These are phyloP conservation scores for Drosophila lacicola DNA, from an alignment of 2,888 invertebrate species.

Conservation along the genomic window DNA sequence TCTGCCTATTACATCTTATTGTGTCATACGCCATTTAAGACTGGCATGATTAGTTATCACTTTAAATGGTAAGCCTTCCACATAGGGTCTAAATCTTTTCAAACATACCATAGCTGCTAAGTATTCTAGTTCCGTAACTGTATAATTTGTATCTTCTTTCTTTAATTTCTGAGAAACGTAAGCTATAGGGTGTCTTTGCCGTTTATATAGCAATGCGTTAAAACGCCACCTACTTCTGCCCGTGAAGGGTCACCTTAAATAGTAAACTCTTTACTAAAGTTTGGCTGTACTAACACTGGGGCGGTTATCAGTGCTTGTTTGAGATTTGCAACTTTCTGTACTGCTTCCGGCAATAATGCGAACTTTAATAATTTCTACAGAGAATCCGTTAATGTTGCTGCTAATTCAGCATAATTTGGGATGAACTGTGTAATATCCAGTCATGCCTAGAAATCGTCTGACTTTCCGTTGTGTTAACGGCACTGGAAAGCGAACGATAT, in stretches of 20 bases:
- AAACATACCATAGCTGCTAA: neutral
- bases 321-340: neutral
- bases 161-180: neutral
- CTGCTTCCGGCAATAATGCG: neutral
- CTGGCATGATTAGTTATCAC: too few relatives aligned
- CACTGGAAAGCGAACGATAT: too few relatives aligned
- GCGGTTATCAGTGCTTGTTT: neutral
- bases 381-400: too few relatives aligned
- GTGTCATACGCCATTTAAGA: neutral
- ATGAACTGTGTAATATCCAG: too few relatives aligned
- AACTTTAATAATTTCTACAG: neutral
- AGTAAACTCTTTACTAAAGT: neutral
- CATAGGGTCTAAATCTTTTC: slow-evolving; percentile 1
- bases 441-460: too few relatives aligned
- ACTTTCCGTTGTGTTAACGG: too few relatives aligned
- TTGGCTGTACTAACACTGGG: neutral
- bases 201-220: neutral
- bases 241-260: neutral
- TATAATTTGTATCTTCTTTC: neutral
- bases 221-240: neutral
- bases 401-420: too few relatives aligned
- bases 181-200: neutral
- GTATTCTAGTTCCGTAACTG: neutral
- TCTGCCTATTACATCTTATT: neutral
- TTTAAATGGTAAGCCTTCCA: neutral